Conservation (phyloP, 2,113 vertebrate genomes). For the Brienomyrus brachyistius region DNA sequence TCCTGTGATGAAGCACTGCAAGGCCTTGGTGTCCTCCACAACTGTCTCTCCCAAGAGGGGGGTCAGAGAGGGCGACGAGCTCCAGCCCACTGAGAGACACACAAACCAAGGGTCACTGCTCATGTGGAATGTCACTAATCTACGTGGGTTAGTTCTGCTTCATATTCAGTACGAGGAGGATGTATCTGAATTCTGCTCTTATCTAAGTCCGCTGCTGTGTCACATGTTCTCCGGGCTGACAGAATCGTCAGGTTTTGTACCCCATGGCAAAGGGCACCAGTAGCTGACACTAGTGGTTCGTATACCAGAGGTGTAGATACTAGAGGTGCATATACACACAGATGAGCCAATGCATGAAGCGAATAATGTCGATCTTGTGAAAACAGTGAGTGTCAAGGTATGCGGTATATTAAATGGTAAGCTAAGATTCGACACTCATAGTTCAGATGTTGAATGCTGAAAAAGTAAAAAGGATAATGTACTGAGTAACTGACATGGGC, state of each 20-base stretch:
- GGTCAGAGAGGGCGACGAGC: constrained; percentile 61
- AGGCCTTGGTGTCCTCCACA: constrained; percentile 66
- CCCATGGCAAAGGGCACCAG: not conserved
- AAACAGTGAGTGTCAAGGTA: not conserved
- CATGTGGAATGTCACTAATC: not conserved
- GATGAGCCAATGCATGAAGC: not conserved
- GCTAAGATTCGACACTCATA: not conserved
- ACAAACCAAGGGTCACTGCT: constrained; percentile 21
- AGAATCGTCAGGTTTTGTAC: not conserved
- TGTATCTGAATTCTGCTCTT: not conserved
- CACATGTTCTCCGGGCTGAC: not conserved
- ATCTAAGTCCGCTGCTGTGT: not conserved
- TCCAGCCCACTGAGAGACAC: constrained; percentile 75
- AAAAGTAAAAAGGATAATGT: not conserved
- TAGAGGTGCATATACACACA: not conserved
- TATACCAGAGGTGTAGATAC: too few relatives aligned
- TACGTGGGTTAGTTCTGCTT: not conserved
- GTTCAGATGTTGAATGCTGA: not conserved
- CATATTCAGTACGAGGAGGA: not conserved
- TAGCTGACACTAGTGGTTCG: not conserved
- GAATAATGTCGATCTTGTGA: not conserved
- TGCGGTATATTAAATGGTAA: not conserved
- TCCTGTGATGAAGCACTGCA: constrained; percentile 69
- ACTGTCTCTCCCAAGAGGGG: constrained; percentile 65
- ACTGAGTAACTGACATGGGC: not conserved